phyloP scores from a whole-genome alignment of 2,888 invertebrate species.

The Dolichopus griseipennis region DNA sequence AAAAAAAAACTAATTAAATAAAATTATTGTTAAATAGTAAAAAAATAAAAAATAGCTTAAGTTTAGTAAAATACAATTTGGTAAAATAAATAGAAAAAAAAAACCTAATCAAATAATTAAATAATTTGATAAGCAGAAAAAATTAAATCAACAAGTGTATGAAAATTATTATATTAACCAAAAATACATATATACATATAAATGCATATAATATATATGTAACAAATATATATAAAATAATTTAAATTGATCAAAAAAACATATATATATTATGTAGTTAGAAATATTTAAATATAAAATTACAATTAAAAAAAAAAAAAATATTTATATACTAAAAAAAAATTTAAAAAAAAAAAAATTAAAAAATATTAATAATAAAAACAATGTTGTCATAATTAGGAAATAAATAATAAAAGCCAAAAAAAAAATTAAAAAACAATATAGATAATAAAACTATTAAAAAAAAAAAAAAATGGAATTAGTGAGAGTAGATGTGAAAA shows the following conservation, averaged over 20 bases:
- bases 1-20: no score
- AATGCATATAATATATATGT: no score
- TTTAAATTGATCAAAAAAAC: not conserved
- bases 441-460: not conserved
- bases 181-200: no score
- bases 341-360: not conserved
- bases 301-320: not conserved
- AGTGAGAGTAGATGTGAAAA: not conserved
- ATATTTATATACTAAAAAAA: not conserved
- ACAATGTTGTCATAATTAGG: slow-evolving; percentile 7
- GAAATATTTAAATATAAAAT: slow-evolving; percentile 11
- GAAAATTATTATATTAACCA: no score
- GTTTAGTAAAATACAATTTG: no score
- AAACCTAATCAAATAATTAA: no score
- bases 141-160: no score
- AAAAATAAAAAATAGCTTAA: no score
- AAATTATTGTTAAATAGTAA: no score
- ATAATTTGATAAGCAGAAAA: no score
- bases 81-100: no score
- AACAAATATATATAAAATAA: not conserved
- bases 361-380: not conserved
- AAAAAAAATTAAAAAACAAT: not conserved
- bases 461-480: not conserved
- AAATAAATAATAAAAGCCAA: slow-evolving; percentile 1
- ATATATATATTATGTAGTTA: slow-evolving; percentile 10